Evolutionary conservation across 2,888 invertebrate genomes (phyloP), one percentile per base, ranked within the genome.

Genomic region (Lepidochrysops patricia): DNA sequence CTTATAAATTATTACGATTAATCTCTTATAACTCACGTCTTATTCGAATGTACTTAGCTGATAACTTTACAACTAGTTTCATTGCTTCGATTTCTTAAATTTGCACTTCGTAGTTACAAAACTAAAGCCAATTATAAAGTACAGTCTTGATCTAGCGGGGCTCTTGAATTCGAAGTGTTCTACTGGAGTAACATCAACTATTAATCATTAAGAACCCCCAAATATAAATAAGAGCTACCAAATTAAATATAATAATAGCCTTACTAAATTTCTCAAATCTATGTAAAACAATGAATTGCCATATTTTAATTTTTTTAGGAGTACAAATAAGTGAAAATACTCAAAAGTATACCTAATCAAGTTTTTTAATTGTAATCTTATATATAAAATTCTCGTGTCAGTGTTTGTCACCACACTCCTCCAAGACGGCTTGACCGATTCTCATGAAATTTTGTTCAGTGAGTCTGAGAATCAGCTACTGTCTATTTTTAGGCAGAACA

Each of bases 81-180:
- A 79, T 80, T 80, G 80, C 79, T 81, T 79, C 70, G 63, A 70
- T 74, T 79, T 73, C 70, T 70, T 69, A 73, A 52, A 69, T 72
- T 72, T 78, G 74, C 76, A 77, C 75, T 77, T 75, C 63, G 67
- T 72, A 75, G 70, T 71, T 73, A 73, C 67, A 72, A 68, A 68
- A 70, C 69, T 72, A 68, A 72, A 74, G 72, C 74, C 72, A 74
- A 75, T 72, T 67, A 65, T 59, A 57, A 68, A 70, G 64, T 66
- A 70, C 71, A 70, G 69, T 67, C 67, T 65, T 63, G 54, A 61
- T 66, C 62, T 60, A 37, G 66, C 64, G 66, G 63, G 68, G 61
- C 58, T 63, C 54, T 27, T 27, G 29, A 43, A 13, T 26, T 50
- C 19, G 29, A 60, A 58, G 54, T 49, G 57, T 50, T 52, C 27